These are phyloP conservation scores for Pollimyrus isidori DNA, from an alignment of 2,113 vertebrate genomes.

Conservation along the genomic window DNA sequence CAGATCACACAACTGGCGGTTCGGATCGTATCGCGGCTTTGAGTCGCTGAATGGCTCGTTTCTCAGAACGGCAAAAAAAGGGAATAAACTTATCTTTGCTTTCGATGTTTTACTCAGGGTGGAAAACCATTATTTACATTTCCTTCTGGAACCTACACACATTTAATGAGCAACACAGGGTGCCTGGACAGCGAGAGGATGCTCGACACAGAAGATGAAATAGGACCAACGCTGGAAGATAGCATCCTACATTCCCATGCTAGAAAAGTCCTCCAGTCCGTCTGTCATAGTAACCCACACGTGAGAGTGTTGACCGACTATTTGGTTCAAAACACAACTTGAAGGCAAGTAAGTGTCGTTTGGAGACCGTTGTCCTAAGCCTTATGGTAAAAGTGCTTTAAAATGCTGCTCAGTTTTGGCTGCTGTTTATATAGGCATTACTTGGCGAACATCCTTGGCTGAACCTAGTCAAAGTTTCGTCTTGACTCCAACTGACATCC, in stretches of 20 bases:
- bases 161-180: neutral
- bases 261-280: neutral
- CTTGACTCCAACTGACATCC: neutral
- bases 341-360: neutral
- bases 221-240: neutral
- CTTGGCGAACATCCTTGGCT: neutral
- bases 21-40: neutral
- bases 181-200: neutral
- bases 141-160: neutral
- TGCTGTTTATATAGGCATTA: neutral
- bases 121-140: neutral
- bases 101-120: neutral
- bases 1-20: neutral
- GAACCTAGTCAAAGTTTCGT: neutral
- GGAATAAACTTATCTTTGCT: neutral
- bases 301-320: neutral
- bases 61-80: neutral
- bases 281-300: neutral
- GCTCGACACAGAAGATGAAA: neutral
- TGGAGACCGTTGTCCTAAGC: neutral
- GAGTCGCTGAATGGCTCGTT: neutral
- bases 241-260: neutral
- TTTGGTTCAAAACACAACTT: neutral
- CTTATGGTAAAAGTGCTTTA: neutral
- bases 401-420: neutral